These are phyloP conservation scores for Hypolimnas misippus DNA, from an alignment of 2,888 invertebrate genomes.

Conservation along the genomic window DNA sequence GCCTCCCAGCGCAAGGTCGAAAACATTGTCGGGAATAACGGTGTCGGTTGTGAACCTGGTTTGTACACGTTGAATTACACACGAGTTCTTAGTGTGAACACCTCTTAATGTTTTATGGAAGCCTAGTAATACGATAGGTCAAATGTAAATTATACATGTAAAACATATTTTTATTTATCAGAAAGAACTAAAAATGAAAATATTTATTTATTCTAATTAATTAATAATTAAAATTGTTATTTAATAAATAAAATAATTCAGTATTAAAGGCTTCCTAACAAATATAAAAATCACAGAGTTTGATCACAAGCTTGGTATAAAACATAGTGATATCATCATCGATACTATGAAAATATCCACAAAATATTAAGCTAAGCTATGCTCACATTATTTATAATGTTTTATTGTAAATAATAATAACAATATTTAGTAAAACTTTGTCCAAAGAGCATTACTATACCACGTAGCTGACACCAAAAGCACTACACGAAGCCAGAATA, in stretches of 20 bases:
- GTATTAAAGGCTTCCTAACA: conserved; percentile 34
- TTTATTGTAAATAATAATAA: conserved; percentile 7
- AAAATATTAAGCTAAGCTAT: conserved; percentile 14
- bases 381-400: conserved; percentile 7
- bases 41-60: conserved; percentile 83
- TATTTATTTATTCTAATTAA: too few relatives aligned
- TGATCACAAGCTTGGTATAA: conserved; percentile 30
- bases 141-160: conserved; percentile 6
- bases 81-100: conserved; percentile 60
- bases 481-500: conserved; percentile 4
- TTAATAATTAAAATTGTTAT: not conserved
- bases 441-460: not conserved
- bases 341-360: conserved; percentile 2
- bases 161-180: not conserved
- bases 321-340: conserved; percentile 2
- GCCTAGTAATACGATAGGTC: conserved; percentile 47
- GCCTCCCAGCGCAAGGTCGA: conserved; percentile 77
- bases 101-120: conserved; percentile 59
- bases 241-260: not conserved
- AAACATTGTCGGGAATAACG: conserved; percentile 80
- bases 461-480: conserved; percentile 1
- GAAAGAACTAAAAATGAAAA: not conserved
- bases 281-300: conserved; percentile 19
- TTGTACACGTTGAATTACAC: conserved; percentile 69
- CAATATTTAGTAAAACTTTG: not conserved